Percentiles rank a stretch among this genome's conserved stretches.
Conservation (phyloP, 2,113 vertebrate genomes). For the Atrichornis clamosus region DNA sequence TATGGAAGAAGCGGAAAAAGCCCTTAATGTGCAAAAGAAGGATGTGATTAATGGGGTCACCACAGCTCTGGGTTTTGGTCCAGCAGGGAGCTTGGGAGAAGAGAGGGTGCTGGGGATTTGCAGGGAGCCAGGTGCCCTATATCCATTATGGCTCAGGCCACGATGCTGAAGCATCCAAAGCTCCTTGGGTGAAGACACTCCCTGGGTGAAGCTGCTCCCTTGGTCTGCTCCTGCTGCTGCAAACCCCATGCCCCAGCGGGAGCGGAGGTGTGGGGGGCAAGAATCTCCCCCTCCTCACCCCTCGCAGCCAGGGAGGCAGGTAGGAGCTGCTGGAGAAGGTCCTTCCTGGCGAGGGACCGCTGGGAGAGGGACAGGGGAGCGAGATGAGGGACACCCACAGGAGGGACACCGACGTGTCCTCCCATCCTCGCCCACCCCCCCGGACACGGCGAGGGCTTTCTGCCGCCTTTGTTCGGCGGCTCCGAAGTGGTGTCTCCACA, state of each 20-base stretch:
- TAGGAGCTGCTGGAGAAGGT: background rate
- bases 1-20: background rate
- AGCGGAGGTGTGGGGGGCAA: accelerated
- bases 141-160: accelerated
- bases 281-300: background rate
- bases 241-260: accelerated
- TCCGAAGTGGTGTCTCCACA: conserved; percentile 70
- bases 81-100: background rate
- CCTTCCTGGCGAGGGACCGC: background rate
- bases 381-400: background rate
- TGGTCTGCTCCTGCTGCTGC: background rate
- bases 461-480: conserved; percentile 69
- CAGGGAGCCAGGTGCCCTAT: background rate
- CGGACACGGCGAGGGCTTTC: conserved; percentile 59
- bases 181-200: background rate
- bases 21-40: background rate
- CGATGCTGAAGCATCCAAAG: accelerated
- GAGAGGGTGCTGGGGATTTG: background rate
- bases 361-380: background rate
- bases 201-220: background rate
- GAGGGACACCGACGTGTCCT: background rate
- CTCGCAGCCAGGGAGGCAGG: background rate
- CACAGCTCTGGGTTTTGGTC: background rate
- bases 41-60: background rate
- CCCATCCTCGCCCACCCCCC: background rate